Evolutionary conservation across 2,797 vertebrate genomes (phyloP).

Genomic region (Xiphophorus birchmanni): DNA sequence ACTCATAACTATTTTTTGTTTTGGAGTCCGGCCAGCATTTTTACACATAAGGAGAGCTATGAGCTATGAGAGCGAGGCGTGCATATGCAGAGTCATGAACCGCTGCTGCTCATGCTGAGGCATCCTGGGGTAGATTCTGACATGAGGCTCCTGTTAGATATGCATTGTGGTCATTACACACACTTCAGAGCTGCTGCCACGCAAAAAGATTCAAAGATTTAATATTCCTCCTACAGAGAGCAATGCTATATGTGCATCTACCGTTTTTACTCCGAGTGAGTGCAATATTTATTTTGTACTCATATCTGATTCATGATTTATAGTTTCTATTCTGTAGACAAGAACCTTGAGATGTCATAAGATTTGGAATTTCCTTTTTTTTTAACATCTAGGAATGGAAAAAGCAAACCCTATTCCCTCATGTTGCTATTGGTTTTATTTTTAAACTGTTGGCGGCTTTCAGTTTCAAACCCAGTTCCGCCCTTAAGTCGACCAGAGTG

Average conservation of each 20-base stretch:
- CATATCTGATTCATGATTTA: conserved; percentile 59
- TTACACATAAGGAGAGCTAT: conserved; percentile 35
- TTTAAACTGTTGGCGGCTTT: conserved; percentile 64
- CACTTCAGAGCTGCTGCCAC: conserved; percentile 25
- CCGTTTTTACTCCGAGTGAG: conserved; percentile 45
- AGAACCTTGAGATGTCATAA: conserved; percentile 40
- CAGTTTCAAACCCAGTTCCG: conserved; percentile 60
- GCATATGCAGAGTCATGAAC: conserved; percentile 27
- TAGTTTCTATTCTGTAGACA: conserved; percentile 48
- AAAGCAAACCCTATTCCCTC: conserved; percentile 37
- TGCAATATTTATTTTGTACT: conserved; percentile 55
- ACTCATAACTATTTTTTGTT: conserved; percentile 55
- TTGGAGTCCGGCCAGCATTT: conserved; percentile 34
- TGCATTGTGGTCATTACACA: conserved; percentile 37
- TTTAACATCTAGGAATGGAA: conserved; percentile 43
- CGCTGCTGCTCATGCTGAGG: conserved; percentile 22
- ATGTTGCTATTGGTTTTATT: conserved; percentile 47
- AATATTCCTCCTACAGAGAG: conserved; percentile 33
- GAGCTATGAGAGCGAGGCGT: conserved; percentile 30
- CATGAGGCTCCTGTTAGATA: conserved; percentile 48
- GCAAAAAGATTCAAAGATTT: conserved; percentile 37
- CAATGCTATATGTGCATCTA: conserved; percentile 22
- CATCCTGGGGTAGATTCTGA: conserved; percentile 46
- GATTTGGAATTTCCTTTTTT: conserved; percentile 43
- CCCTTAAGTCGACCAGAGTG: conserved; percentile 58